A percentile compares a stretch with the other conserved stretches of the same genome.
These are phyloP conservation scores for Lysiphlebus fabarum DNA, from an alignment of 1,140 invertebrate genomes.

Conservation along the genomic window DNA sequence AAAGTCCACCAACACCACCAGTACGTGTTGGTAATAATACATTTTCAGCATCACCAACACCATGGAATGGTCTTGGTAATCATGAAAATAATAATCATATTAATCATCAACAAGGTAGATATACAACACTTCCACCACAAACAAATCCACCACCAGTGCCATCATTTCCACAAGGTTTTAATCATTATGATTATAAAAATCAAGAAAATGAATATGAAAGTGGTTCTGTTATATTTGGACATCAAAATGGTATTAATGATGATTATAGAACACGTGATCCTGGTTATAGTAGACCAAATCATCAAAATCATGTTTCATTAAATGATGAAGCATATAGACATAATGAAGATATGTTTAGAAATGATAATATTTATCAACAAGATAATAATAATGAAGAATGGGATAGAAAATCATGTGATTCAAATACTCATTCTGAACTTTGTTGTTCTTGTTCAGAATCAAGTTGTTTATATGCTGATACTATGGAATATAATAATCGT, in stretches of 20 bases:
- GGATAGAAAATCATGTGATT: constrained; percentile 54
- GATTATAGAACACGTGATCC: constrained; percentile 41
- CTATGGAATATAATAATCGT: constrained; percentile 50
- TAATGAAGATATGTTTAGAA: constrained; percentile 46
- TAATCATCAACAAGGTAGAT: constrained; percentile 38
- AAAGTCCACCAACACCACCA: constrained; percentile 49
- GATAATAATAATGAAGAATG: constrained; percentile 50
- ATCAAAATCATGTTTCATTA: constrained; percentile 33
- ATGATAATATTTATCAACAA: constrained; percentile 43
- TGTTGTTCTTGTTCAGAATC: constrained; percentile 56
- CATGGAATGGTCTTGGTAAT: constrained; percentile 37
- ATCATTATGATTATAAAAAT: constrained; percentile 50
- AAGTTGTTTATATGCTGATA: constrained; percentile 52
- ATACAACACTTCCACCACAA: constrained; percentile 49
- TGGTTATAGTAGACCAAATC: constrained; percentile 36
- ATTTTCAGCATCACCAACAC: constrained; percentile 41
- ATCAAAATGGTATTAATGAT: constrained; percentile 44
- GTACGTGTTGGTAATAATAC: constrained; percentile 43
- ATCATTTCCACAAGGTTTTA: constrained; percentile 47
- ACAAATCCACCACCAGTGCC: constrained; percentile 48
- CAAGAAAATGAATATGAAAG: constrained; percentile 57
- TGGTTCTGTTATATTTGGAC: constrained; percentile 54
- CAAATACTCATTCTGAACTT: constrained; percentile 52
- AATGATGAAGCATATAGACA: constrained; percentile 49
- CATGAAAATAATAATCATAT: constrained; percentile 24